Conservation (phyloP, 2,888 invertebrate genomes). For the Caenorhabditis doughertyi region DNA sequence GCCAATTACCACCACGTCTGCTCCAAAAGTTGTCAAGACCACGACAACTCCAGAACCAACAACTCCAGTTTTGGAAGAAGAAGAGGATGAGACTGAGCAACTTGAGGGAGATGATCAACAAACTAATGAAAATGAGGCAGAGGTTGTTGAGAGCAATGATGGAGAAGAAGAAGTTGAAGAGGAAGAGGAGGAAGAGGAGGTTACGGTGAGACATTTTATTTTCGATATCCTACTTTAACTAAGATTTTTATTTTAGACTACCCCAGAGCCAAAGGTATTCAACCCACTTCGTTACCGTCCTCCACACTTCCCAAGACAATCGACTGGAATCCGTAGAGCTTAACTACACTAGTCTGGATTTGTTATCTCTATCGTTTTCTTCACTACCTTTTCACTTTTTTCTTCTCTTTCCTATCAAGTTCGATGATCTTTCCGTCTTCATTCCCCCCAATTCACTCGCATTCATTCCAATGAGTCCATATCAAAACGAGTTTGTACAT, state of each 20-base stretch:
- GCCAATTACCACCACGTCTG: conserved; percentile 58
- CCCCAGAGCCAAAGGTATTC: conserved; percentile 67
- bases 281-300: conserved; percentile 81
- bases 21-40: conserved; percentile 42
- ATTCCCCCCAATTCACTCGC: conserved; percentile 47
- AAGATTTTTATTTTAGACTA: conserved; percentile 53
- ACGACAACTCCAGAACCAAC: conserved; percentile 43
- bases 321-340: conserved; percentile 68
- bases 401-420: conserved; percentile 56
- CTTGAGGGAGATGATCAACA: conserved; percentile 41
- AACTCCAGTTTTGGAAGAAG: conserved; percentile 48
- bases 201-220: conserved; percentile 38
- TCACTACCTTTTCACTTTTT: neutral
- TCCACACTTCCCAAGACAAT: conserved; percentile 61
- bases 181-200: conserved; percentile 59
- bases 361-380: neutral
- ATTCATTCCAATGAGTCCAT: conserved; percentile 48
- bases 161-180: conserved; percentile 61
- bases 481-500: conserved; percentile 66
- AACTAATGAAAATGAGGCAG: conserved; percentile 44
- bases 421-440: conserved; percentile 55
- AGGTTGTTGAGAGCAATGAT: conserved; percentile 52
- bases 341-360: conserved; percentile 31
- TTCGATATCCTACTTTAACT: no score
- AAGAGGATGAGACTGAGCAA: conserved; percentile 57